Percentiles rank a stretch among this genome's conserved stretches.
These are phyloP conservation scores for Cephalotes varians DNA, from an alignment of 2,888 invertebrate species.

Conservation along the genomic window DNA sequence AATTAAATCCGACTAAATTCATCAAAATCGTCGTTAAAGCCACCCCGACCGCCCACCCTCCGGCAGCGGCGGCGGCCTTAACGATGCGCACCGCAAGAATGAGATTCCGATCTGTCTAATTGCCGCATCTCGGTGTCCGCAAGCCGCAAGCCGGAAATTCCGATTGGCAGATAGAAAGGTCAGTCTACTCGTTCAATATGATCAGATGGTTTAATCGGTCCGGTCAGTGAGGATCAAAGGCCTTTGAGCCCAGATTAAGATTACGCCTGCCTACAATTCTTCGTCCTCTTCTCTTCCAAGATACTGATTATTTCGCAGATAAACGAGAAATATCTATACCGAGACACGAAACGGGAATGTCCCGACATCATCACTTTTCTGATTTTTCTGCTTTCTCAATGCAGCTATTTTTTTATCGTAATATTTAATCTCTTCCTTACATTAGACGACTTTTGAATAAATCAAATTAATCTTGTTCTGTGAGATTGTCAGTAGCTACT, in stretches of 20 bases:
- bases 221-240: neutral
- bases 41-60: conserved; percentile 57
- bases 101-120: conserved; percentile 77
- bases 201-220: conserved; percentile 36
- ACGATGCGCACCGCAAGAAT: conserved; percentile 72
- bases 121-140: conserved; percentile 67
- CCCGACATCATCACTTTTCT: neutral
- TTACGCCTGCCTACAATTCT: neutral
- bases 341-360: neutral
- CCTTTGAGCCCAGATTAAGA: neutral
- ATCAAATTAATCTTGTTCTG: neutral
- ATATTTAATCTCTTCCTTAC: neutral
- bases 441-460: neutral
- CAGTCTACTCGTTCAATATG: conserved; percentile 39
- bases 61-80: conserved; percentile 57
- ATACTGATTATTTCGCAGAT: conserved; percentile 4
- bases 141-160: conserved; percentile 60
- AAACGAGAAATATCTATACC: neutral
- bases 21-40: conserved; percentile 80
- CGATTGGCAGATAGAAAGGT: conserved; percentile 62
- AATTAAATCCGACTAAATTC: conserved; percentile 82
- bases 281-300: neutral
- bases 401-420: neutral
- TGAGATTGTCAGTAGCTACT: neutral
- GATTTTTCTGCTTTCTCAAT: neutral